Evolutionary conservation across 2,113 vertebrate genomes (phyloP).

Genomic region (Takifugu flavidus): DNA sequence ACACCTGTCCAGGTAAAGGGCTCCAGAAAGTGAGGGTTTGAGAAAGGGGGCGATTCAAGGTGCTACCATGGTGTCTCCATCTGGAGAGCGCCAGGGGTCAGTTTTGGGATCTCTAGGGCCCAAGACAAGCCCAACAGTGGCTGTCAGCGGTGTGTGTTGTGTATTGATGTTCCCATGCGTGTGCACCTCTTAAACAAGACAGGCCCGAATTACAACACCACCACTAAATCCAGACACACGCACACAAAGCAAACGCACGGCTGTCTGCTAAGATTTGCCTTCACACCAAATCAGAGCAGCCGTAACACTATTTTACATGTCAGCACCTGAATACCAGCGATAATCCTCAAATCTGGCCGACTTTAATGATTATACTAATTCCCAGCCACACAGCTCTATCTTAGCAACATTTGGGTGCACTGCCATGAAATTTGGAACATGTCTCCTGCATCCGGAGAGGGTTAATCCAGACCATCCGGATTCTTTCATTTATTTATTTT

Average conservation of each 20-base stretch:
- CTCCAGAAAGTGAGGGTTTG: constrained; percentile 4
- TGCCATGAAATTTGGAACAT: not conserved
- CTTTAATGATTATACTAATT: not conserved
- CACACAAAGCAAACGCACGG: constrained; percentile 34
- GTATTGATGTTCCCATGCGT: constrained; percentile 12
- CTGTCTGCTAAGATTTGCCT: constrained; percentile 20
- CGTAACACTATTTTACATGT: constrained; percentile 21
- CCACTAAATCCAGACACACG: constrained; percentile 18
- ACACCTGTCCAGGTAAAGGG: constrained; percentile 53
- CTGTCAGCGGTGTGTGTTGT: constrained; percentile 7
- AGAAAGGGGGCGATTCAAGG: constrained; percentile 31
- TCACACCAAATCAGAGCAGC: constrained; percentile 1
- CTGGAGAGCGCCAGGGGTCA: constrained; percentile 60
- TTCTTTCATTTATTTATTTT: no score
- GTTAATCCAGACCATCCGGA: not conserved
- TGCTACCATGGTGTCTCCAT: constrained; percentile 55
- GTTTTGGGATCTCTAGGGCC: constrained; percentile 40
- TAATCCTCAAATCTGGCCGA: not conserved
- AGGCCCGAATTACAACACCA: constrained; percentile 25
- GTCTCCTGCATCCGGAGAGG: not conserved
- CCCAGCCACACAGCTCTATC: not conserved
- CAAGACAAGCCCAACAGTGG: constrained; percentile 36
- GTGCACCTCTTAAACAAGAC: constrained; percentile 10
- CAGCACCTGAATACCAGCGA: not conserved
- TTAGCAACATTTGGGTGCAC: not conserved